Evolutionary conservation across 2,113 vertebrate species (phyloP).

Genomic region (Conger conger): DNA sequence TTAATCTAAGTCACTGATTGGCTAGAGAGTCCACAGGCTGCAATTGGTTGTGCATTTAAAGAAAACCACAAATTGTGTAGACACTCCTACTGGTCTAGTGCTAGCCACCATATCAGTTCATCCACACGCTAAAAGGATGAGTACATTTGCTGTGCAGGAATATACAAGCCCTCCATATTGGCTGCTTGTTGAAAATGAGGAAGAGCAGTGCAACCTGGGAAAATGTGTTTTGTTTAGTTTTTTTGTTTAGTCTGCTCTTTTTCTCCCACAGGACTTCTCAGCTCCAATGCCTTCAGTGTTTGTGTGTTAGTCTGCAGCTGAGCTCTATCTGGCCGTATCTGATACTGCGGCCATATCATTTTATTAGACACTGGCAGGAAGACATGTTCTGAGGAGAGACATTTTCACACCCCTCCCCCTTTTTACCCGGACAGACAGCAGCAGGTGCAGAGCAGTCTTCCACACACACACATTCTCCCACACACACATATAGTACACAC

Average conservation of each 20-base stretch:
- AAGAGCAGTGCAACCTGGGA: not conserved
- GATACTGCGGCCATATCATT: not conserved
- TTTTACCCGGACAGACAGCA: not conserved
- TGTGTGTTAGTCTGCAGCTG: not conserved
- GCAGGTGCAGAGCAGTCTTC: not conserved
- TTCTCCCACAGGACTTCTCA: not conserved
- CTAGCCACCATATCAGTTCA: not conserved
- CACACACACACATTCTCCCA: not conserved
- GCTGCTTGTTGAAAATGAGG: not conserved
- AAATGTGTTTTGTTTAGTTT: not conserved
- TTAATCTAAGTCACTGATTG: too few relatives aligned
- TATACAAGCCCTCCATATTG: not conserved
- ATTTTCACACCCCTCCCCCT: conserved; percentile 2
- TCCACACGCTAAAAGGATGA: too few relatives aligned
- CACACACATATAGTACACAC: not conserved
- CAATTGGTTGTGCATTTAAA: too few relatives aligned
- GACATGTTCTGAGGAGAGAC: not conserved
- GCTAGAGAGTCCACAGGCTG: too few relatives aligned
- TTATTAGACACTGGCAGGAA: not conserved
- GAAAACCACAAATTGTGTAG: too few relatives aligned
- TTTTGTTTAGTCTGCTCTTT: not conserved
- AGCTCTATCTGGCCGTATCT: not conserved
- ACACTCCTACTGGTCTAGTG: not conserved
- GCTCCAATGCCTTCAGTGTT: not conserved
- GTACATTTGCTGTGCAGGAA: not conserved